Percentiles rank a stretch among this genome's conserved stretches.
phyloP scores from a whole-genome alignment of 1,140 invertebrate genomes.

The Scylla paramamosain region DNA sequence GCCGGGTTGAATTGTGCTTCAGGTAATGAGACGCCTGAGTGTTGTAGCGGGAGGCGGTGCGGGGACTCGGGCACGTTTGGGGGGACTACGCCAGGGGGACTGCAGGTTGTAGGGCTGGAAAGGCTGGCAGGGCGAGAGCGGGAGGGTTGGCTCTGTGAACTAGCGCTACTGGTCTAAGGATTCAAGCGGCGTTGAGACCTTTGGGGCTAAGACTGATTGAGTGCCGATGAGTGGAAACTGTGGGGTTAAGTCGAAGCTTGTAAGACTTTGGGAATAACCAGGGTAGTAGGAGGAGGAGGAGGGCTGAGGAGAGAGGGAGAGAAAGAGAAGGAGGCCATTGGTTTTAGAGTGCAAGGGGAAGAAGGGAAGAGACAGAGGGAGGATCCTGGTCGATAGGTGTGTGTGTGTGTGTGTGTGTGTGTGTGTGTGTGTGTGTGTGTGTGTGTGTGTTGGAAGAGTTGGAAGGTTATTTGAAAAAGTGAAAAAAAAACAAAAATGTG shows the following conservation, averaged over 20 bases:
- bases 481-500: neutral
- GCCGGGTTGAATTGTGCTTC: conserved; percentile 21
- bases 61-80: too few species aligned
- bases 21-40: conserved; percentile 38
- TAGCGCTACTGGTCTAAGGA: too few species aligned
- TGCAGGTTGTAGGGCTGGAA: neutral
- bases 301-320: neutral
- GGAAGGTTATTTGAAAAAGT: neutral
- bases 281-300: neutral
- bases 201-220: too few species aligned
- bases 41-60: neutral
- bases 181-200: too few species aligned
- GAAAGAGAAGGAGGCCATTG: neutral
- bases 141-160: neutral
- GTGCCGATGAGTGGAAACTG: too few species aligned
- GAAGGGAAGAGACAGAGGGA: neutral
- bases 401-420: too few species aligned
- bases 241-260: neutral
- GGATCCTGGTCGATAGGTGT: neutral
- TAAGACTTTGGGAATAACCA: too few species aligned
- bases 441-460: too few species aligned
- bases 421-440: too few species aligned
- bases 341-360: neutral
- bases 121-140: neutral
- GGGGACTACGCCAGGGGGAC: neutral